Conservation (phyloP, 2,113 vertebrate genomes). For the Chitala chitala region DNA sequence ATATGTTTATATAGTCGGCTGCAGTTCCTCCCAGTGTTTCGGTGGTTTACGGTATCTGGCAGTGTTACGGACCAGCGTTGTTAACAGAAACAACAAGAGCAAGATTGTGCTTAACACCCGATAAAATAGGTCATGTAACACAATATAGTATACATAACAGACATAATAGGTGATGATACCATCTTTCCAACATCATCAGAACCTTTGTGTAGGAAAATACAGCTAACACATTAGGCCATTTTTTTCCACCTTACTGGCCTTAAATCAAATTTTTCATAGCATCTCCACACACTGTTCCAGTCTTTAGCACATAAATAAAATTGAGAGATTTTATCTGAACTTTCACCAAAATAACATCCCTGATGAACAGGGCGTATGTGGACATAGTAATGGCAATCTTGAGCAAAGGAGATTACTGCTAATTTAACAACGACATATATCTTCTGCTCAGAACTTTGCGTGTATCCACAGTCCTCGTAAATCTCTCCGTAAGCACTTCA, state of each 20-base stretch:
- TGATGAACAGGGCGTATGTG: conserved; percentile 12
- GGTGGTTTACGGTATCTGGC: neutral
- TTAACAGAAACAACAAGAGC: neutral
- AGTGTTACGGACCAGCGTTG: neutral
- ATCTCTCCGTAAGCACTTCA: neutral
- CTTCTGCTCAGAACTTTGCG: neutral
- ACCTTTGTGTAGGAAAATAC: conserved; percentile 3
- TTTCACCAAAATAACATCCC: neutral
- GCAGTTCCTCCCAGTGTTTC: too few species aligned
- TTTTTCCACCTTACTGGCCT: conserved; percentile 6
- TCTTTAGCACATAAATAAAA: neutral
- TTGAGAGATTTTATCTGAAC: neutral
- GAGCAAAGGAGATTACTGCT: neutral
- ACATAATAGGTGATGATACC: neutral
- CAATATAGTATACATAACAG: neutral
- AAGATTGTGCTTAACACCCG: neutral
- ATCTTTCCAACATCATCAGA: neutral
- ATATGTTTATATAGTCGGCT: too few species aligned
- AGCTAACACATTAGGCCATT: conserved; percentile 1
- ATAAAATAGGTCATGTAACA: conserved; percentile 9
- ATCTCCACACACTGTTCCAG: neutral
- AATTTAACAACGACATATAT: neutral
- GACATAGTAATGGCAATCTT: neutral
- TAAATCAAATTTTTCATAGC: neutral
- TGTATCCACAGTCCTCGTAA: neutral